Evolutionary conservation across 2,113 vertebrate species (phyloP), one percentile per base, ranked within the genome.

Genomic region (Blennius ocellaris): DNA sequence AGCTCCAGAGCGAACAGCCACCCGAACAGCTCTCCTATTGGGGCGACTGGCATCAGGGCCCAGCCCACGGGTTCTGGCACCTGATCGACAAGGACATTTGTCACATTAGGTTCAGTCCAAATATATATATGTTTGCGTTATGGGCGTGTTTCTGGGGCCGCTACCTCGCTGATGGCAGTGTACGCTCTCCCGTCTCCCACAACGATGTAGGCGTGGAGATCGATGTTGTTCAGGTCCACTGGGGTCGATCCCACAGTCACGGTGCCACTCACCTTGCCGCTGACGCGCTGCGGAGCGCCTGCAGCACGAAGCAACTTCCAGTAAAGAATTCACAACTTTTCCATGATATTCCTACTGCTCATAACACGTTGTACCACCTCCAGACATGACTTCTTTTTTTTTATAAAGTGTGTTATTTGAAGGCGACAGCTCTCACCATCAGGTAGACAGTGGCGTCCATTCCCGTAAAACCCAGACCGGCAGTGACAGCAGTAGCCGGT

Each of bases 1-100:
- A 96, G 95, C 88, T 98, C 96, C 81, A 98, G 88, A 56, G 98
- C 97, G 7, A 99, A 99, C 58, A 99, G 94, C 98, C 97, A 99
- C 0, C 96, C 96, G 1, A 98, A 97, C 6, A 99, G 91, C 39
- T 96, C 96, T 0, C 97, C 97, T 0, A 99, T 62, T 2, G 96
- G 95, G 0, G 94, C 90, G n/a, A 97, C 87, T 0, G 97, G 96
- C 89, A 98, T 95, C 66, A 99, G 90, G 6, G 96, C 95, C 3
- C 93, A 95, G 45, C 96, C 97, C 0, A 95, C 91, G 0, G 93
- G 94, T 82, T 94, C 95, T 0, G 97, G 97, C 11, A 98, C 93
- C 91, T 92, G 65, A 69, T 38, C 76, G 78, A 84, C 51, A 47
- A 49, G 12, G 0, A 21, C 40, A 51, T 11, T 30, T 54, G 12